Evolutionary conservation across 2,113 vertebrate species (phyloP).

Genomic region (Odobenus rosmarus): DNA sequence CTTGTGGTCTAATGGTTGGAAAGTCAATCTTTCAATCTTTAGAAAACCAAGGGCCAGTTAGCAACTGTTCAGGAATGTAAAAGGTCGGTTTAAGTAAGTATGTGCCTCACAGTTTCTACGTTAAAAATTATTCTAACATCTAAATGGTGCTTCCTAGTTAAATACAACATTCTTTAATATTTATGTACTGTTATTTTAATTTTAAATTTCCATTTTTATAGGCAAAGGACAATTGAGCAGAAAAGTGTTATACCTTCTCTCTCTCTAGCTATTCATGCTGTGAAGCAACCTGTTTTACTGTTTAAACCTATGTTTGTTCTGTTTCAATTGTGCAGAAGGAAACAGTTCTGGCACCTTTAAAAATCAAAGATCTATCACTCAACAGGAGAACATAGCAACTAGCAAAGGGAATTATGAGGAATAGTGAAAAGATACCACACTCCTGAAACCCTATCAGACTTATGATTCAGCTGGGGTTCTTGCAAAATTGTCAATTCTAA

Average conservation of each 20-base stretch:
- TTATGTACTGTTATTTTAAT: slow-evolving; percentile 68
- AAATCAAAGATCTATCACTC: slow-evolving; percentile 77
- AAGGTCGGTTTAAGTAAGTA: not conserved
- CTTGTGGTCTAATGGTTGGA: not conserved
- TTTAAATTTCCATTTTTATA: slow-evolving; percentile 73
- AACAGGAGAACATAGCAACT: slow-evolving; percentile 55
- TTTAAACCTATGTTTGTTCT: slow-evolving; percentile 77
- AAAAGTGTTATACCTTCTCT: slow-evolving; percentile 60
- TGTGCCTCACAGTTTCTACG: not conserved
- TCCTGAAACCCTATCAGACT: slow-evolving; percentile 10
- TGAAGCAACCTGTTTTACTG: slow-evolving; percentile 78
- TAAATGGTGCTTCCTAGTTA: slow-evolving; percentile 31
- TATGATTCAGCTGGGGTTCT: not conserved
- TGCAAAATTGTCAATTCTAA: slow-evolving; percentile 40
- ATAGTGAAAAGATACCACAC: not conserved
- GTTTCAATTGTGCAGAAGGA: slow-evolving; percentile 73
- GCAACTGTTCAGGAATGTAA: not conserved
- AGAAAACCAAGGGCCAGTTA: slow-evolving; percentile 1
- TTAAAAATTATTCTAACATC: slow-evolving; percentile 31
- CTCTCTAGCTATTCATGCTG: slow-evolving; percentile 72
- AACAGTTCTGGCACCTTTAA: slow-evolving; percentile 73
- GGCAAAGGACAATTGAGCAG: slow-evolving; percentile 65
- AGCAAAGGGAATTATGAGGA: slow-evolving; percentile 56
- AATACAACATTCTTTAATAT: slow-evolving; percentile 56
- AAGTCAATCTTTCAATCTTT: not conserved